Base-by-base conservation (phyloP, 2,113 vertebrate species). In the Halichoeres trimaculatus region DNA sequence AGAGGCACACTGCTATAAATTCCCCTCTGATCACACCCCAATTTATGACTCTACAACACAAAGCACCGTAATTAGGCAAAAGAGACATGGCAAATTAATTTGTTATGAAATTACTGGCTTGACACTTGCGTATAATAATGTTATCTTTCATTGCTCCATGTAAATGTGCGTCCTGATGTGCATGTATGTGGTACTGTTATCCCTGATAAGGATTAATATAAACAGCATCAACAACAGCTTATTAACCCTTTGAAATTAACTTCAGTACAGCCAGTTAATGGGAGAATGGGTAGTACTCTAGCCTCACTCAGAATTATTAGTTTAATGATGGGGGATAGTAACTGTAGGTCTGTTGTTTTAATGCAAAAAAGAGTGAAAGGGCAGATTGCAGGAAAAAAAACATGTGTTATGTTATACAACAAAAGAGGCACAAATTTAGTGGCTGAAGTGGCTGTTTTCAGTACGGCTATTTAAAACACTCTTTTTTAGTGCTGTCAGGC, bases 1-100 rank as follows among this genome's bases (percentile, higher is more conserved):
- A 59, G 26, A 65, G 26, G 78, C 36, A 17, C 74, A 58, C 41
- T 40, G 22, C 58, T 50, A 79, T 68, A 84, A 85, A 83, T 78
- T 74, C 62, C 73, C 59, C 30, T 38, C 51, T 43, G 73, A 86
- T 81, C 67, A 35, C 53, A 66, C 58, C 22, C 10, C 81, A 79
- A 88, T 88, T 87, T 83, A 88, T 82, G 71, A 62, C 68, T 84
- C 71, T 59, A 58, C 23, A 64, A 73, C 83, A 88, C 73, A 87
- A 87, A 78, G 81, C 35, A 8, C 78, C 47, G 62, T 85, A 88
- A 91, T 88, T 84, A 88, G 83, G 74, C 8, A 35, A 81, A 76
- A 60, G 59, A 58, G 68, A 80, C 87, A 84, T 16, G 47, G 66
- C 71, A 88, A 88, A 92, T 90, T 84, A 88, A 90, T 88, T 76